Percentiles rank a stretch among this genome's conserved stretches.
Evolutionary conservation across 2,113 vertebrate species (phyloP).

Genomic region (Saguinus imperator): DNA sequence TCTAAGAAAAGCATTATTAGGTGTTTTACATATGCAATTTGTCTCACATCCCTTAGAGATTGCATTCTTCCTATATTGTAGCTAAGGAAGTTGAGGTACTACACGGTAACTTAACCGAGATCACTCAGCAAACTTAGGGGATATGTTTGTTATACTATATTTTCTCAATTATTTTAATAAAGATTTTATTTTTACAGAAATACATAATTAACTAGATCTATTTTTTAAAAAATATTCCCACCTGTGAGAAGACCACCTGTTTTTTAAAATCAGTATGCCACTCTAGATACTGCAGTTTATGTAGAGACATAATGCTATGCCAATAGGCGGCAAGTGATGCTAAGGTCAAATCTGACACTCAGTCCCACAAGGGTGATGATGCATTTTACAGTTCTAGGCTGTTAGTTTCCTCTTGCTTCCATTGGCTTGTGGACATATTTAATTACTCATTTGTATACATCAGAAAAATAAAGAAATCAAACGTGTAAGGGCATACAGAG

Average conservation of each 20-base stretch:
- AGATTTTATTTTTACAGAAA: background rate
- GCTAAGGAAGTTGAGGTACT: background rate
- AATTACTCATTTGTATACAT: background rate
- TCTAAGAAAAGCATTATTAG: background rate
- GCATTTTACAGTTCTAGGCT: background rate
- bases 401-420: background rate
- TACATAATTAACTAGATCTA: background rate
- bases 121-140: background rate
- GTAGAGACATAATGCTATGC: background rate
- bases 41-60: background rate
- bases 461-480: background rate
- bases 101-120: background rate
- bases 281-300: background rate
- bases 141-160: too few species aligned
- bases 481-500: background rate
- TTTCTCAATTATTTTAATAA: slow-evolving; percentile 33
- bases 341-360: background rate
- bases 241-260: background rate
- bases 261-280: background rate
- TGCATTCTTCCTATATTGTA: too few species aligned
- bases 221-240: background rate
- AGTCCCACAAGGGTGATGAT: background rate
- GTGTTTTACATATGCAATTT: too few species aligned
- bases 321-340: fast-evolving
- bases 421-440: background rate